Evolutionary conservation across 1,140 invertebrate genomes (phyloP).

Genomic region (Drosophila tani): DNA sequence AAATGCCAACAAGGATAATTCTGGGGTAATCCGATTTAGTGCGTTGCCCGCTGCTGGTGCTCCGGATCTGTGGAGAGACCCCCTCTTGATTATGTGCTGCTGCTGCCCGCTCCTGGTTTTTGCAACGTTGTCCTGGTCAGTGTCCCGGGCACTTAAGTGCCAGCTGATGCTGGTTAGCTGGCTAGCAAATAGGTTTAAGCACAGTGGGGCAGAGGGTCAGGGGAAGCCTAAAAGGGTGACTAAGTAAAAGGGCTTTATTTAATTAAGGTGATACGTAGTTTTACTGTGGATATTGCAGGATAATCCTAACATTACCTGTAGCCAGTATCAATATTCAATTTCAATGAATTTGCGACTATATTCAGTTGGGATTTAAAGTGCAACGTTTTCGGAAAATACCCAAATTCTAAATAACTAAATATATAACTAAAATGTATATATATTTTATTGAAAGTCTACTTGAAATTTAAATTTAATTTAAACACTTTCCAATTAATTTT

Average conservation of each 20-base stretch:
- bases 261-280: neutral
- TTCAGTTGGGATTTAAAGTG: too few species aligned
- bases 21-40: conserved; percentile 78
- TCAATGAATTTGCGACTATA: too few species aligned
- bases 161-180: conserved; percentile 41
- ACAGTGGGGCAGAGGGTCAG: conserved; percentile 33
- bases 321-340: too few species aligned
- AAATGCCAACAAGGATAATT: conserved; percentile 83
- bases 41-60: conserved; percentile 46
- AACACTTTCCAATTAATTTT: neutral
- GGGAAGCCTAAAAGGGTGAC: too few species aligned
- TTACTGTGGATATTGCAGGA: neutral
- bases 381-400: too few species aligned
- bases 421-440: too few species aligned
- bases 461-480: too few species aligned
- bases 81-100: conserved; percentile 49
- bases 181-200: conserved; percentile 20
- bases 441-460: too few species aligned
- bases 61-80: conserved; percentile 1
- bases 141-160: conserved; percentile 63
- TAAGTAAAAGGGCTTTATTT: too few species aligned
- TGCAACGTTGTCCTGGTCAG: conserved; percentile 23
- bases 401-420: too few species aligned
- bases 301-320: neutral
- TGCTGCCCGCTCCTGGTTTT: neutral